These are phyloP conservation scores for Carassius carassius DNA, from an alignment of 2,113 vertebrate species.

Conservation along the genomic window DNA sequence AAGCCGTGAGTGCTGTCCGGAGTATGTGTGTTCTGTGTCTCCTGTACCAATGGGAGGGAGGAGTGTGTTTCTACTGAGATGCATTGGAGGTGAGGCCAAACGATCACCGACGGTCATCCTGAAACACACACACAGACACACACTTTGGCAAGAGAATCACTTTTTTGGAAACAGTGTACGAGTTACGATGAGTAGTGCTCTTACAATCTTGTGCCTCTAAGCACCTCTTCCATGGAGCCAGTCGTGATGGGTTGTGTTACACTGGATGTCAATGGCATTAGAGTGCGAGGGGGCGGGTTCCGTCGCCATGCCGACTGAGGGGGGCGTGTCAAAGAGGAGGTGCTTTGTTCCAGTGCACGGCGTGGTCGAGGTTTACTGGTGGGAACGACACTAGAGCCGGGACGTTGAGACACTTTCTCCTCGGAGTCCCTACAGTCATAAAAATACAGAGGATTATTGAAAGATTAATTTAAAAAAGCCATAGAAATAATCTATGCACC, in stretches of 20 bases:
- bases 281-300: conserved; percentile 82
- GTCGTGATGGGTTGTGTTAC: conserved; percentile 72
- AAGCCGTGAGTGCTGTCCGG: conserved; percentile 64
- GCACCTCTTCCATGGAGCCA: conserved; percentile 78
- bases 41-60: conserved; percentile 85
- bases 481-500: not conserved
- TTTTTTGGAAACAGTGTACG: not conserved
- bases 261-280: conserved; percentile 81
- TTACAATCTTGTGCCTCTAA: conserved; percentile 84
- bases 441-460: not conserved
- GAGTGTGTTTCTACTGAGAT: conserved; percentile 83
- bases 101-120: conserved; percentile 79
- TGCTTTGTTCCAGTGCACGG: conserved; percentile 80
- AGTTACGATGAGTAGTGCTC: conserved; percentile 58
- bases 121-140: conserved; percentile 32
- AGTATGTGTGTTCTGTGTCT: conserved; percentile 69
- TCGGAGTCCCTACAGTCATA: conserved; percentile 78
- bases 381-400: conserved; percentile 77
- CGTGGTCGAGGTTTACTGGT: conserved; percentile 75
- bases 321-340: conserved; percentile 78
- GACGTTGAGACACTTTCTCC: conserved; percentile 74
- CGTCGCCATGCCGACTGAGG: conserved; percentile 78
- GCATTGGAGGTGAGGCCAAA: conserved; percentile 79
- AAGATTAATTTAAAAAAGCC: not conserved
- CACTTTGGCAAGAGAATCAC: not conserved